Evolutionary conservation across 2,113 vertebrate species (phyloP), one percentile per base, ranked within the genome.

Genomic region (Anoura caudifer): DNA sequence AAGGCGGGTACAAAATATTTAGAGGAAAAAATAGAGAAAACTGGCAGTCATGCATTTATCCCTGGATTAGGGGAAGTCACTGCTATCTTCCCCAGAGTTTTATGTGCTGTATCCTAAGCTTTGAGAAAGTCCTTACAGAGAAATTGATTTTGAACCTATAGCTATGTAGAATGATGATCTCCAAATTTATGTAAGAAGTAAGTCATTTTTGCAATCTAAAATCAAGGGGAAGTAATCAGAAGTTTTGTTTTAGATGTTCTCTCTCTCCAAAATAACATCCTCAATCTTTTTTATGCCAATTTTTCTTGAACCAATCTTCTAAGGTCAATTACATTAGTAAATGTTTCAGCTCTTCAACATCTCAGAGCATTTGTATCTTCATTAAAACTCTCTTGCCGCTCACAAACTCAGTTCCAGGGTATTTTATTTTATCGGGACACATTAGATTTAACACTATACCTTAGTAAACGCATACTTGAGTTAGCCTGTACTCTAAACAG

Each of bases 241-340:
- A 83, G 14, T 67, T 93, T 85, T 79, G 47, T 93, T 97, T 94
- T 81, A 88, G 14, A 82, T 91, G 63, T 43, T 77, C 47, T 85
- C 20, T 70, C 11, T 79, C 14, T 91, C 54, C 28, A 89, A 93
- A 95, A 86, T 88, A 93, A 72, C 8, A 91, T 33, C 6, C 43
- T 85, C 31, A 31, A 47, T 77, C 80, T 89, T 31, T 82, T 97
- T 45, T 52, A 73, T 38, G 61, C 15, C 47, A 10, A 52, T 69
- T 92, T 92, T 89, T 89, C 79, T 79, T 79, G 15, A 77, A 83
- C 26, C 24, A 11, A 8, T 95, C 85, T 96, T 77, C 73, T 38
- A 67, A 72, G 38, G 84, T 92, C 56, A 65, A 19, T 61, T 88
- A 67, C 3, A 38, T 76, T 80, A 89, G 28, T 20, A 45, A 84